A percentile compares a stretch with the other conserved stretches of the same genome.
Conservation (phyloP, 2,797 vertebrate species). For the Tiaroga cobitis region DNA sequence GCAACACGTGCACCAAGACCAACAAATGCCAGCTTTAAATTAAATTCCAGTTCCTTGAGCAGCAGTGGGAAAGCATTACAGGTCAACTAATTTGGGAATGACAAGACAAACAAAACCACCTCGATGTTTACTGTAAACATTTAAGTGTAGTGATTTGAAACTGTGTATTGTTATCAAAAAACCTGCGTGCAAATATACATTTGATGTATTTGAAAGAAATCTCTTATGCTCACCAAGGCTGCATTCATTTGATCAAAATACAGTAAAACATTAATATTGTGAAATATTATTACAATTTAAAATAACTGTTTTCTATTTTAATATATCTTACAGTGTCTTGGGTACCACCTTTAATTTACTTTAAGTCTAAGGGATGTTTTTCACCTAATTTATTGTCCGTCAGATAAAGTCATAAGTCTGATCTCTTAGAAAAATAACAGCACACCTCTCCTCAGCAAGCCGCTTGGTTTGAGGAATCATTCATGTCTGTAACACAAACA, state of each 20-base stretch:
- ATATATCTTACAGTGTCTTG: neutral
- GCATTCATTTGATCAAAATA: neutral
- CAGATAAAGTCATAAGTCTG: neutral
- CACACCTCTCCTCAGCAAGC: slow-evolving; percentile 12
- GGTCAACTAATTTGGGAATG: neutral
- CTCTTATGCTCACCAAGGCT: neutral
- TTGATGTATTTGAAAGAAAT: neutral
- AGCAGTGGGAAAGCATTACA: slow-evolving; percentile 1
- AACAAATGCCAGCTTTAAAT: slow-evolving; percentile 38
- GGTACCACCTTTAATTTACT: no score
- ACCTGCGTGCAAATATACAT: neutral
- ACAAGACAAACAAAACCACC: neutral
- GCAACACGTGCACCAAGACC: slow-evolving; percentile 32
- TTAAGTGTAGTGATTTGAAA: neutral
- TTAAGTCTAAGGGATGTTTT: slow-evolving; percentile 1
- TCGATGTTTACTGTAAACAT: slow-evolving; percentile 1
- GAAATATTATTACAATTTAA: neutral
- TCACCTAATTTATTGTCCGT: neutral
- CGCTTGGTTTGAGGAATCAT: neutral
- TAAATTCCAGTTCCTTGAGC: slow-evolving; percentile 11
- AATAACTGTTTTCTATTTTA: neutral
- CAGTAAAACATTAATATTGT: neutral
- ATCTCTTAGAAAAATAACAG: slow-evolving; percentile 22
- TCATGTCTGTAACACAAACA: slow-evolving; percentile 39
- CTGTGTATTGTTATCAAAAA: neutral